Evolutionary conservation across 2,113 vertebrate genomes (phyloP).

Genomic region (Chinchilla lanigera): DNA sequence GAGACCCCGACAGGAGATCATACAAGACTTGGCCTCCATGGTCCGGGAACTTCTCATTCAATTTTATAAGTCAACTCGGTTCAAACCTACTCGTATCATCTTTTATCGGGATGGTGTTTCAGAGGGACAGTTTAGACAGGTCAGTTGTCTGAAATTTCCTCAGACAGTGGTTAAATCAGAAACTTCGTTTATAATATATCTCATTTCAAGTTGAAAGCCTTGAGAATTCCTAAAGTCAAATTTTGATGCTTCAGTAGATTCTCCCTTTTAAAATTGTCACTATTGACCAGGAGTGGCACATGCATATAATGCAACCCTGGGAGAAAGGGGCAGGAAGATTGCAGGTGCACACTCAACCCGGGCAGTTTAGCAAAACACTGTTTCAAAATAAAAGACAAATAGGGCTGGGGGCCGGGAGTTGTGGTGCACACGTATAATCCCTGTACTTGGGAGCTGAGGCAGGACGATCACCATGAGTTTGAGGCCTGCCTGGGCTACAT

Average conservation of each 20-base stretch:
- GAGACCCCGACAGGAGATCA: conserved; percentile 97
- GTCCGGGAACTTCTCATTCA: conserved; percentile 99
- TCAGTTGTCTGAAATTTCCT: conserved; percentile 71
- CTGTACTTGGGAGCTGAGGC: not conserved
- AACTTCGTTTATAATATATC: conserved; percentile 12
- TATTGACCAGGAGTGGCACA: not conserved
- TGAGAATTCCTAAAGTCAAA: conserved; percentile 40
- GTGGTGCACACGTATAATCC: not conserved
- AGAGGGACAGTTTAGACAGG: conserved; percentile 99
- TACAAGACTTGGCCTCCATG: conserved; percentile 98
- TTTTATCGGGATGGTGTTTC: conserved; percentile 97
- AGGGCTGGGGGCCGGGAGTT: not conserved
- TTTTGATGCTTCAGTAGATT: not conserved
- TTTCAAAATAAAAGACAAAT: not conserved
- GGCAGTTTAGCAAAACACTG: not conserved
- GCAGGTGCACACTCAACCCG: not conserved
- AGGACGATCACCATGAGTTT: not conserved
- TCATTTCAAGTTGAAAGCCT: conserved; percentile 49
- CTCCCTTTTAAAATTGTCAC: conserved; percentile 16
- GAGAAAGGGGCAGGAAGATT: not conserved
- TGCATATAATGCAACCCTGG: not conserved
- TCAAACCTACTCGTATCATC: conserved; percentile 99
- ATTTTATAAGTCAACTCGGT: conserved; percentile 99
- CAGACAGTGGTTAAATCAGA: not conserved
- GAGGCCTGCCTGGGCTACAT: not conserved